phyloP scores from a whole-genome alignment of 1,140 invertebrate species.

The Drosophila lacteicornis region DNA sequence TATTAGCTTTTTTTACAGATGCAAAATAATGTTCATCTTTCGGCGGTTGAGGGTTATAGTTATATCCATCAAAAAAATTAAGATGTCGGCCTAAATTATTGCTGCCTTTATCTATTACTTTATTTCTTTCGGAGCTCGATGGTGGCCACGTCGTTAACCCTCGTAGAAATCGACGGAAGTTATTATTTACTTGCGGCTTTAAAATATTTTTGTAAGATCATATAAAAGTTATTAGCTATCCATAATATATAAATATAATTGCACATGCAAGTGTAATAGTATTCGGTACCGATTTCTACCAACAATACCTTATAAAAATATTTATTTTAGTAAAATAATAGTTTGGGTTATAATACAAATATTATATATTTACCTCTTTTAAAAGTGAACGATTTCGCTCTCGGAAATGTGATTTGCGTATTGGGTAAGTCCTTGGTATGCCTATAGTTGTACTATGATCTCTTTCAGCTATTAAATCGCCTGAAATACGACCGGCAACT shows the following conservation, averaged over 20 bases:
- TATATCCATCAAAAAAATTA: conserved; percentile 8
- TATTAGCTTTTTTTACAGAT: conserved; percentile 9
- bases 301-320: background rate
- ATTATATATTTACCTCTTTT: conserved; percentile 62
- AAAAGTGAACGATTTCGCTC: conserved; percentile 73
- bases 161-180: conserved; percentile 50
- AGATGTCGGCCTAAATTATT: conserved; percentile 9
- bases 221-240: background rate
- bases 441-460: conserved; percentile 46
- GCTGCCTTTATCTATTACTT: conserved; percentile 8
- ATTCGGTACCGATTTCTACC: background rate
- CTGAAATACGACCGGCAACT: conserved; percentile 8
- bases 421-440: conserved; percentile 59
- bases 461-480: conserved; percentile 28
- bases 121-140: conserved; percentile 7
- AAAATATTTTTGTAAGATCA: conserved; percentile 11
- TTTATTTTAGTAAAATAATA: background rate
- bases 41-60: background rate
- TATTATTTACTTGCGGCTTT: conserved; percentile 41
- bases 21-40: background rate
- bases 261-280: background rate
- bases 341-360: background rate
- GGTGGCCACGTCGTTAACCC: conserved; percentile 14
- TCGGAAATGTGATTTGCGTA: conserved; percentile 74
- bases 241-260: background rate